Evolutionary conservation across 2,113 vertebrate species (phyloP), one percentile per base, ranked within the genome.

Genomic region (Corvus hawaiiensis): DNA sequence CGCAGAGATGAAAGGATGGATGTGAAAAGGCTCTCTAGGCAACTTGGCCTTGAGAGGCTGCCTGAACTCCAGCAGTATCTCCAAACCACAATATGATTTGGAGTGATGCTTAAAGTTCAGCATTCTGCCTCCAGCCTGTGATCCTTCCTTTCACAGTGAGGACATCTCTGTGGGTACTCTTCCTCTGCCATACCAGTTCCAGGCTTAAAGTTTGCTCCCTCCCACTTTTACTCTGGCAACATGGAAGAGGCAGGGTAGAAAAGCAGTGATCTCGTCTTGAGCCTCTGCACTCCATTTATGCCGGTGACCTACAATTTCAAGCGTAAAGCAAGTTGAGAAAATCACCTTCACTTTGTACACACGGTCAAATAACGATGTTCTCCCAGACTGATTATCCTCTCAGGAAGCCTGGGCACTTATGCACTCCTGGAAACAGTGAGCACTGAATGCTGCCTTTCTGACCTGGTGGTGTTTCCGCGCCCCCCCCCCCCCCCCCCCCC

Each of bases 401-500:
- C 49, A 35, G 30, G 19, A 91, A 62, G 13, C 27, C 55, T 55
- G 24, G 10, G 33, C 48, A 78, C 59, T 64, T 72, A 71, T 0
- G 6, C 27, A 16, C 67, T 71, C 66, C 64, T 48, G 71, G 35
- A 62, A 94, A 39, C 71, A 81, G 12, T 3, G 3, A 75, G 30
- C n/a, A 49, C 22, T 48, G 75, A 93, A 51, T 2, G 3, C 35
- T 55, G 21, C 30, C 39, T 51, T 91, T 67, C 43, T 14, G 3
- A 35, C 63, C 54, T 43, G 10, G 5, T 10, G n/a, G 26, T 22
- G 35, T 0, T 77, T 5, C 3, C 3, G 37, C n/a, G n/a, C n/a
- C n/a, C n/a, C n/a, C n/a, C 13, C 11, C 9, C 5, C 16, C 8
- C 7, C 6, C 24, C 33, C 35, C 3, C 3, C 13, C 11, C 9